Evolutionary conservation across 2,888 invertebrate genomes (phyloP).

Genomic region (Agrochola circellaris): DNA sequence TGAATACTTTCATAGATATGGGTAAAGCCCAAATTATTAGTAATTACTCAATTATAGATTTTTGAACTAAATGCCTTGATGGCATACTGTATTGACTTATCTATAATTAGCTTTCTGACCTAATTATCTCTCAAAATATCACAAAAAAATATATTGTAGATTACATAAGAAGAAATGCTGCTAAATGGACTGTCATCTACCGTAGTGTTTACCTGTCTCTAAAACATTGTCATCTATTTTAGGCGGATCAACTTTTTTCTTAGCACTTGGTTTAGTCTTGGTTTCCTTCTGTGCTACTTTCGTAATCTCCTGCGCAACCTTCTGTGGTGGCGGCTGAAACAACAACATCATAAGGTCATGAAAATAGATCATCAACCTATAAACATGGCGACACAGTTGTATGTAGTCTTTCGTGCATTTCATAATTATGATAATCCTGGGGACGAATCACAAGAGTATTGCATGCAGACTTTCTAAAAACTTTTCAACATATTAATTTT

Average conservation of each 20-base stretch:
- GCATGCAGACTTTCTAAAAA: slow-evolving; percentile 32
- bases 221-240: slow-evolving; percentile 79
- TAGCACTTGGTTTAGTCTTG: slow-evolving; percentile 73
- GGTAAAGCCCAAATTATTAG: background rate
- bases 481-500: slow-evolving; percentile 19
- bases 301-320: slow-evolving; percentile 68
- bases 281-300: slow-evolving; percentile 71
- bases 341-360: slow-evolving; percentile 67
- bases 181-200: slow-evolving; percentile 37
- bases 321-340: slow-evolving; percentile 77
- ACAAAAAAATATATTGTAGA: slow-evolving; percentile 28
- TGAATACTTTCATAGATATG: too few relatives aligned
- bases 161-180: slow-evolving; percentile 54
- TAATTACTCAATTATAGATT: slow-evolving; percentile 11
- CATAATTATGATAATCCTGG: slow-evolving; percentile 7
- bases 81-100: slow-evolving; percentile 32
- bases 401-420: slow-evolving; percentile 41
- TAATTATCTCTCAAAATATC: slow-evolving; percentile 21
- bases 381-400: slow-evolving; percentile 77
- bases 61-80: slow-evolving; percentile 5
- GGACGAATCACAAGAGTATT: slow-evolving; percentile 12
- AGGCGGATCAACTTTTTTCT: slow-evolving; percentile 80
- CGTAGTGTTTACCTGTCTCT: slow-evolving; percentile 80
- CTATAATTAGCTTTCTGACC: slow-evolving; percentile 32
- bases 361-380: slow-evolving; percentile 65